These are phyloP conservation scores for Sinosuthora webbiana DNA, from an alignment of 2,113 vertebrate species.

Conservation along the genomic window DNA sequence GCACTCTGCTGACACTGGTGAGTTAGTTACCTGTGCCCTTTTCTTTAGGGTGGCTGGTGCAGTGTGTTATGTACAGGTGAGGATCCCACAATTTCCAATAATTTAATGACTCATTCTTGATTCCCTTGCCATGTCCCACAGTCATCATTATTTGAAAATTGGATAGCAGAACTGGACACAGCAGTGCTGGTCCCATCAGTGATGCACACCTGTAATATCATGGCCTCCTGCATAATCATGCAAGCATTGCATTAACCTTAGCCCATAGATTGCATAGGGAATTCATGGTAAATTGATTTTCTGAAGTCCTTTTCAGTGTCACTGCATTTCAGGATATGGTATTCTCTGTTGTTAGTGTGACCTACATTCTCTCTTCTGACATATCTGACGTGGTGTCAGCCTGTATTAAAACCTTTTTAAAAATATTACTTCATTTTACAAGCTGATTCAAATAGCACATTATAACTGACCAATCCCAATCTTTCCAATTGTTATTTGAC, in stretches of 20 bases:
- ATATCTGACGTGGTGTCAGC: conserved; percentile 40
- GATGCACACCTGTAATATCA: conserved; percentile 10
- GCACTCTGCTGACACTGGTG: neutral
- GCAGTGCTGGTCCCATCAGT: neutral
- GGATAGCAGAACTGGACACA: neutral
- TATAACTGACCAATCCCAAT: neutral
- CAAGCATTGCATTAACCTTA: conserved; percentile 38
- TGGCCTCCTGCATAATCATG: conserved; percentile 36
- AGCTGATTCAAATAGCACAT: neutral
- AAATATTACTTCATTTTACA: neutral
- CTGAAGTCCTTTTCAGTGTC: conserved; percentile 63
- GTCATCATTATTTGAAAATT: neutral
- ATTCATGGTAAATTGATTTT: conserved; percentile 64
- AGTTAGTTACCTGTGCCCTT: neutral
- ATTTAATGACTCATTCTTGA: neutral
- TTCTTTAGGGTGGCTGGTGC: neutral
- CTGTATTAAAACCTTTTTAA: conserved; percentile 6
- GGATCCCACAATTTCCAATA: neutral
- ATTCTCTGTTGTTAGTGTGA: conserved; percentile 49
- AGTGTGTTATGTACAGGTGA: neutral
- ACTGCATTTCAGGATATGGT: conserved; percentile 47
- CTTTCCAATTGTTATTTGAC: neutral
- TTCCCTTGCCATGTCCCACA: neutral
- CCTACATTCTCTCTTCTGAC: conserved; percentile 62
- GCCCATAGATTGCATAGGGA: conserved; percentile 10